A percentile compares a stretch with the other conserved stretches of the same genome.
These are phyloP conservation scores for Nephotettix cincticeps DNA, from an alignment of 1,140 invertebrate species.

Conservation along the genomic window DNA sequence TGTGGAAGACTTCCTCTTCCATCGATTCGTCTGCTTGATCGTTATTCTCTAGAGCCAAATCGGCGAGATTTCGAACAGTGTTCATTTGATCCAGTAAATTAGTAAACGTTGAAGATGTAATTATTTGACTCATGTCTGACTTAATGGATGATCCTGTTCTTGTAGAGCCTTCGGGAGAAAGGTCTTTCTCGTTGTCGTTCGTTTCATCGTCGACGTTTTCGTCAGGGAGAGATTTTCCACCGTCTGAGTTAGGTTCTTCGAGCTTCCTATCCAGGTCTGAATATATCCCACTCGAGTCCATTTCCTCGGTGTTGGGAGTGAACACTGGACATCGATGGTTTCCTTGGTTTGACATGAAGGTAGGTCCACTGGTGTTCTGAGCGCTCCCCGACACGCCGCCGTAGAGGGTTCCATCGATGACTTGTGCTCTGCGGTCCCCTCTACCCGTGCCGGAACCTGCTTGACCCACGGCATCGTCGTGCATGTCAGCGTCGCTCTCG, in stretches of 20 bases:
- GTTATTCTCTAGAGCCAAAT: conserved; percentile 35
- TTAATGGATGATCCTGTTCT: conserved; percentile 38
- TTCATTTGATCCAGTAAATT: conserved; percentile 38
- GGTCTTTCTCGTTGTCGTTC: conserved; percentile 14
- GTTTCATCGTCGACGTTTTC: conserved; percentile 41
- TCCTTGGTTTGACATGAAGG: conserved; percentile 36
- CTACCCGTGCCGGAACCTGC: conserved; percentile 41
- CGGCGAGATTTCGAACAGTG: conserved; percentile 42
- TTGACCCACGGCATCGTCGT: conserved; percentile 61
- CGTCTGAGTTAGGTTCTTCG: conserved; percentile 36
- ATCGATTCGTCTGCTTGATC: conserved; percentile 45
- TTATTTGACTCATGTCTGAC: conserved; percentile 43
- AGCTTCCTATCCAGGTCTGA: conserved; percentile 73
- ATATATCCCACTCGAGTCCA: conserved; percentile 84
- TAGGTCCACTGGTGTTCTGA: background rate
- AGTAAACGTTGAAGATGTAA: conserved; percentile 38
- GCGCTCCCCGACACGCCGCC: conserved; percentile 50
- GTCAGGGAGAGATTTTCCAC: conserved; percentile 28
- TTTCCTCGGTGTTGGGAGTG: conserved; percentile 60
- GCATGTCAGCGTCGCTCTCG: conserved; percentile 78
- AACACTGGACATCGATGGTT: conserved; percentile 48
- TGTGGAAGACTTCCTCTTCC: conserved; percentile 2
- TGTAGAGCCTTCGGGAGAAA: conserved; percentile 35
- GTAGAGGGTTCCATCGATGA: conserved; percentile 82
- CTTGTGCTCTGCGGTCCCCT: conserved; percentile 69